Percentiles rank a stretch among this genome's conserved stretches.
phyloP scores from a whole-genome alignment of 2,113 vertebrate genomes.

The Scomber colias region DNA sequence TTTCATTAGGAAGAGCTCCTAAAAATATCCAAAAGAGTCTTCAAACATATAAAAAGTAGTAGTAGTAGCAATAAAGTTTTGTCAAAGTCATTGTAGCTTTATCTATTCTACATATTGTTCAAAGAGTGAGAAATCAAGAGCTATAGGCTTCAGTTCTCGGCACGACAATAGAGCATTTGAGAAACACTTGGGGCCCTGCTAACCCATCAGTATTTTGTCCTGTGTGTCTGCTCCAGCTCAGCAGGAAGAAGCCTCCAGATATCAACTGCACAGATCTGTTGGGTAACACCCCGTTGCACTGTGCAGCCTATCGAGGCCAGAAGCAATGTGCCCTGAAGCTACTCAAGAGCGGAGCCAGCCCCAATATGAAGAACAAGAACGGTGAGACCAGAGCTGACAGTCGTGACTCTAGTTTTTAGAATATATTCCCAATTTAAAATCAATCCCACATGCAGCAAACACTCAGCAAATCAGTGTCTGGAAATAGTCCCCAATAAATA shows the following conservation, averaged over 20 bases:
- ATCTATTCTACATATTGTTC: neutral
- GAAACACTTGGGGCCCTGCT: slow-evolving; percentile 1
- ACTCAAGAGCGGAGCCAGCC: slow-evolving; percentile 89
- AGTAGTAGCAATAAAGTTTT: neutral
- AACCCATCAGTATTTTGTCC: slow-evolving; percentile 29
- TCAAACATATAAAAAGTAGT: neutral
- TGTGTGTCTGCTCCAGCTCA: slow-evolving; percentile 85
- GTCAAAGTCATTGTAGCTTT: neutral
- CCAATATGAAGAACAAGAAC: slow-evolving; percentile 90
- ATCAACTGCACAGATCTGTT: slow-evolving; percentile 93
- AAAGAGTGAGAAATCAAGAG: slow-evolving; percentile 13
- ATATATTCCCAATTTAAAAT: too few relatives aligned
- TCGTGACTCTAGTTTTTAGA: too few relatives aligned
- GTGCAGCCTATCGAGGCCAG: slow-evolving; percentile 95
- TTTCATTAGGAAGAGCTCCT: neutral
- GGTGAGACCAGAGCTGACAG: slow-evolving; percentile 76
- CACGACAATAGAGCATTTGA: slow-evolving; percentile 18
- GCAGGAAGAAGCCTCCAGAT: slow-evolving; percentile 90
- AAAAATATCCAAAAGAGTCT: neutral
- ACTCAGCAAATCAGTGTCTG: too few relatives aligned
- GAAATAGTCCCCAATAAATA: too few relatives aligned
- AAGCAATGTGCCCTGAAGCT: slow-evolving; percentile 92
- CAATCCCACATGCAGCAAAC: too few relatives aligned
- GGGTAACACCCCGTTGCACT: slow-evolving; percentile 96
- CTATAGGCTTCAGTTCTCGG: slow-evolving; percentile 20